These are phyloP conservation scores for Trididemnum clinides DNA, from an alignment of 23 tunicate genomes.

Conservation along the genomic window DNA sequence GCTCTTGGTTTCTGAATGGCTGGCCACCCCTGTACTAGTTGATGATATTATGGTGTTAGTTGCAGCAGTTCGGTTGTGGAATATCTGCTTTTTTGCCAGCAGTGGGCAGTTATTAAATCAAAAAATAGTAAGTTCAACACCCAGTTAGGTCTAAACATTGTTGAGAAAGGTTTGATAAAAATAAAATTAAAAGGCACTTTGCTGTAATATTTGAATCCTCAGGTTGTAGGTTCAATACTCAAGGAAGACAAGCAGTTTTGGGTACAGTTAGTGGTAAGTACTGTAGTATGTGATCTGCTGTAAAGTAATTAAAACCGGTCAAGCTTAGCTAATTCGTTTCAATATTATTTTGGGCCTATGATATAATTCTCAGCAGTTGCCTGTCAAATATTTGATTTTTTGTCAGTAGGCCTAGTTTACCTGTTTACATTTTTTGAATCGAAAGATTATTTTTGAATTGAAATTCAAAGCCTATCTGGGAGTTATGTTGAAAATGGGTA, in stretches of 20 bases:
- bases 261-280: neutral
- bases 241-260: neutral
- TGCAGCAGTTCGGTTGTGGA: neutral
- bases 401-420: neutral
- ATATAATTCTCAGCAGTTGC: neutral
- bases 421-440: neutral
- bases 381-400: neutral
- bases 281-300: neutral
- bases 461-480: constrained; percentile 13
- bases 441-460: too few relatives aligned
- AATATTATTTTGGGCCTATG: neutral
- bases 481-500: neutral
- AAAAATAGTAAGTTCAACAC: neutral
- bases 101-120: neutral
- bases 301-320: neutral
- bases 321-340: neutral
- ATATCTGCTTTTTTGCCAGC: neutral
- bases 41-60: neutral
- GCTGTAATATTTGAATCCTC: neutral
- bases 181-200: neutral
- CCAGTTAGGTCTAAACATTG: neutral
- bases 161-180: neutral
- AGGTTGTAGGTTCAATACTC: neutral
- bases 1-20: too few relatives aligned
- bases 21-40: too few relatives aligned